These are phyloP conservation scores for Sesia apiformis DNA, from an alignment of 2,888 invertebrate genomes.

Conservation along the genomic window DNA sequence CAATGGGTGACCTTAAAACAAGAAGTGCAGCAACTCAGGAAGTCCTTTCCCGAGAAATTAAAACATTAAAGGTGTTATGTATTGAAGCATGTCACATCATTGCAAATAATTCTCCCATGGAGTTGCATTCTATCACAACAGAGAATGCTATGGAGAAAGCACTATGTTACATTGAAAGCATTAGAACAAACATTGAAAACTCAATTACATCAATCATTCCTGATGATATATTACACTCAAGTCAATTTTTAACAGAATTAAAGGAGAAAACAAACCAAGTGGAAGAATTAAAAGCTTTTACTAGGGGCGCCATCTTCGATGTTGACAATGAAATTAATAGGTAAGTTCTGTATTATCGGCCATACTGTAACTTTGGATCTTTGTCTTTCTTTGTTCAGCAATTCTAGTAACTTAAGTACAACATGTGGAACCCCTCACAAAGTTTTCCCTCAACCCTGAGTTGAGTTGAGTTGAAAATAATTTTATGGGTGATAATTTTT, in stretches of 20 bases:
- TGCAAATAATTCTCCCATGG: conserved; percentile 40
- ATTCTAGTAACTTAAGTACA: too few relatives aligned
- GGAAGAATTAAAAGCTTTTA: conserved; percentile 45
- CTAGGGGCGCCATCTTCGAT: conserved; percentile 41
- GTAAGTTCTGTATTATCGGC: conserved; percentile 17
- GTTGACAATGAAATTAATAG: conserved; percentile 46
- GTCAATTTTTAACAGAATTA: conserved; percentile 44
- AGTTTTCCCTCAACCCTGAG: too few relatives aligned
- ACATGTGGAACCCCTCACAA: too few relatives aligned
- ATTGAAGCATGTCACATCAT: conserved; percentile 32
- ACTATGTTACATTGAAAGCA: conserved; percentile 39
- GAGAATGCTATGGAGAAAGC: conserved; percentile 30
- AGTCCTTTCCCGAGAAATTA: conserved; percentile 37
- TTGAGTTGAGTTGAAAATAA: too few relatives aligned
- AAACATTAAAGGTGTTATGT: conserved; percentile 35
- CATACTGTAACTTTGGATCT: too few relatives aligned
- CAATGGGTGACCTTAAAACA: conserved; percentile 20
- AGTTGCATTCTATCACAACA: conserved; percentile 18
- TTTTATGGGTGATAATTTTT: too few relatives aligned
- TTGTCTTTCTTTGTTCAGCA: too few relatives aligned
- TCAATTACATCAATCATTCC: conserved; percentile 33
- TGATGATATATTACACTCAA: conserved; percentile 44
- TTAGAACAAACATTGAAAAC: conserved; percentile 37
- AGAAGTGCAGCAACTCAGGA: conserved; percentile 23
- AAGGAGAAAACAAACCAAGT: conserved; percentile 40